A percentile compares a stretch with the other conserved stretches of the same genome.
Conservation (phyloP, 2,888 invertebrate genomes). For the Hoplodrina blanda region DNA sequence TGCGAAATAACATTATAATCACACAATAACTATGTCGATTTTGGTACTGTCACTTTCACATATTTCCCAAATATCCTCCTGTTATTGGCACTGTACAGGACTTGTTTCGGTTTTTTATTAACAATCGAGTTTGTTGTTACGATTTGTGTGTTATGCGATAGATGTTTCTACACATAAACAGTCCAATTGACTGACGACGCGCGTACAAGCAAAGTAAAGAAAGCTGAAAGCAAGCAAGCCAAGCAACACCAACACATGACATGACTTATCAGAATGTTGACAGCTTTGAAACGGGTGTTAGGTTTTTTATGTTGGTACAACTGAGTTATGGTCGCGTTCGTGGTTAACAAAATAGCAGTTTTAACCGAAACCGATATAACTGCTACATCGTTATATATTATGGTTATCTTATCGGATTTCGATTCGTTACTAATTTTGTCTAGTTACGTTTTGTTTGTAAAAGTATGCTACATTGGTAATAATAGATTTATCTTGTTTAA, state of each 20-base stretch:
- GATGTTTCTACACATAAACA: conserved; percentile 81
- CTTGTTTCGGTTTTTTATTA: conserved; percentile 67
- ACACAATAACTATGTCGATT: conserved; percentile 83
- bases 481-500: too few species aligned
- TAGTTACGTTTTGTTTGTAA: neutral
- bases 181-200: conserved; percentile 84
- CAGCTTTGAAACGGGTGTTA: conserved; percentile 59
- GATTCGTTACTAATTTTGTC: neutral
- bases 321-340: conserved; percentile 72
- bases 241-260: conserved; percentile 85
- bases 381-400: neutral
- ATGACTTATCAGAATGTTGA: conserved; percentile 78
- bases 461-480: neutral
- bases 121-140: conserved; percentile 73
- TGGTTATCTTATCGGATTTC: neutral
- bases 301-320: conserved; percentile 70
- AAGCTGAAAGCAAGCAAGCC: conserved; percentile 84
- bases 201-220: conserved; percentile 87
- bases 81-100: conserved; percentile 71
- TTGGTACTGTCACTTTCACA: conserved; percentile 87
- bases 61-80: conserved; percentile 73
- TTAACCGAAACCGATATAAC: neutral
- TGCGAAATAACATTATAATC: conserved; percentile 83
- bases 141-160: conserved; percentile 76
- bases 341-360: conserved; percentile 28